Base-by-base conservation (phyloP, 1,140 invertebrate genomes). In the Teleogryllus occipitalis region DNA sequence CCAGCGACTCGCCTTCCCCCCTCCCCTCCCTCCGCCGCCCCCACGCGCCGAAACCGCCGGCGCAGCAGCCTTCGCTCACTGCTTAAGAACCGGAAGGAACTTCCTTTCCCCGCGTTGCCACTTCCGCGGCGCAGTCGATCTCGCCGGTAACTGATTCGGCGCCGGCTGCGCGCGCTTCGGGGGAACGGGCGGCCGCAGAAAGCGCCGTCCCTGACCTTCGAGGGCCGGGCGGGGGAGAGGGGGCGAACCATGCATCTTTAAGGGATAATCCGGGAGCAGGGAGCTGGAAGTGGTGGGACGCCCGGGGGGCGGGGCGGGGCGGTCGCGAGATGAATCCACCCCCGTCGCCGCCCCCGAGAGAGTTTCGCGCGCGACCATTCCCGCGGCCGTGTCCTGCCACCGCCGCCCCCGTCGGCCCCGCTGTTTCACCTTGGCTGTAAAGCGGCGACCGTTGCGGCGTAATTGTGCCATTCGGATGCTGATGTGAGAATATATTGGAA, bases 391-490 rank as follows among this genome's bases (percentile, higher is more conserved):
- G 54, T 65, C 18, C 54, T 65, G 10, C 54, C 74, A 2, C 74
- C 46, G 10, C 46, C 74, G 12, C 65, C 65, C 39, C 78, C 21
- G 21, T 22, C 8, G 8, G 14, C 10, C 39, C 46, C 39, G 10
- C 76, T 22, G 78, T 39, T 74, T 74, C 78, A 78, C 78, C 78
- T 78, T 78, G 22, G 78, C 78, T 22, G 73, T 78, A 78, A 78
- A 78, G 78, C 21, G 65, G 78, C 78, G 54, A 73, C 46, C 78
- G 78, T 78, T 78, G 65, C 54, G 27, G 21, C 76, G 79, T 80
- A 80, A 80, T 80, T 80, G 79, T 49, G 54, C 65, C 75, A 76
- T 80, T 80, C 79, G 79, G 76, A 80, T 80, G 79, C 79, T 80
- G 79, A 80, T 80, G 79, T 54, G 75, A 47, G 73, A 79, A 79